These are phyloP conservation scores for Pecten maximus DNA, from an alignment of 2,888 invertebrate species.

Conservation along the genomic window DNA sequence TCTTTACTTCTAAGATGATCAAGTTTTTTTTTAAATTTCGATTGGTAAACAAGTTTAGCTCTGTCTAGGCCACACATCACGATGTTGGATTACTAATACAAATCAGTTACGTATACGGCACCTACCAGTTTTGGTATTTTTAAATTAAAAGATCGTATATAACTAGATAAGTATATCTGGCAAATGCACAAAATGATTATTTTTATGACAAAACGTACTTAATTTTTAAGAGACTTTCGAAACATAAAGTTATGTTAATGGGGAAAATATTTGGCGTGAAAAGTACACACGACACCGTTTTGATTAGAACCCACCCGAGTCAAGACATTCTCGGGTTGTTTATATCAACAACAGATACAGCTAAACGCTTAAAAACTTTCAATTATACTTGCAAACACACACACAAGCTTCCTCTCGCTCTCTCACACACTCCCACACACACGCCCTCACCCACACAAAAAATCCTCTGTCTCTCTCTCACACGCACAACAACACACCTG, in stretches of 20 bases:
- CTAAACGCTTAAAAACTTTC: no score
- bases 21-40: background rate
- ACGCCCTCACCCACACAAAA: no score
- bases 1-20: background rate
- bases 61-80: background rate
- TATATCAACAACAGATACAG: background rate
- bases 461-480: no score
- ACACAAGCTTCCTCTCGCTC: no score
- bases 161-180: background rate
- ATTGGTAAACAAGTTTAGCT: background rate
- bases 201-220: constrained; percentile 1
- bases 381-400: no score
- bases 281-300: background rate
- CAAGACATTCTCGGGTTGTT: background rate
- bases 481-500: no score
- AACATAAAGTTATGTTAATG: background rate
- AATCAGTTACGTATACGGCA: background rate
- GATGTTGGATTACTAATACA: background rate
- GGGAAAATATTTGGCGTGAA: background rate
- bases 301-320: background rate
- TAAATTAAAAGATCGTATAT: constrained; percentile 18
- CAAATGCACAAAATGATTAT: background rate
- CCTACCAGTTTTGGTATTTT: background rate
- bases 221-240: background rate
- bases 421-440: no score